These are phyloP conservation scores for Acleris emargana DNA, from an alignment of 2,888 invertebrate species.

Conservation along the genomic window DNA sequence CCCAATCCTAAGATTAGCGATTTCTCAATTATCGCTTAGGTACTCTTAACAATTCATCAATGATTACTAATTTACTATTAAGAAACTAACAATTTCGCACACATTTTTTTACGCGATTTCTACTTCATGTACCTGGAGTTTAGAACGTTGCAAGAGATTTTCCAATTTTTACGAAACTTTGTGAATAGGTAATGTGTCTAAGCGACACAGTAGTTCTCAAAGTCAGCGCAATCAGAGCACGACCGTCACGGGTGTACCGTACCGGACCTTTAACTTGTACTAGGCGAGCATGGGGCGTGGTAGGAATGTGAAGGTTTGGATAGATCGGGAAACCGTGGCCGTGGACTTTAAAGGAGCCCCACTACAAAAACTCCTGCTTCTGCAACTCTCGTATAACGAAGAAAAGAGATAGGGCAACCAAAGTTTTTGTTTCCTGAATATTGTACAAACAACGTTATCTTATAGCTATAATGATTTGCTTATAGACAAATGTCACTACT, in stretches of 20 bases:
- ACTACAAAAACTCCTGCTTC: no score
- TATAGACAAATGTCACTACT: no score
- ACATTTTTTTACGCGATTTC: background rate
- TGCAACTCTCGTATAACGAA: background rate
- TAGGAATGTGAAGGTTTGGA: constrained; percentile 2
- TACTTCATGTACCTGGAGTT: background rate
- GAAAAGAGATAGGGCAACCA: no score
- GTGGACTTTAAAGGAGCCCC: no score
- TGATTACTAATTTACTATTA: constrained; percentile 1
- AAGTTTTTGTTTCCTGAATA: no score
- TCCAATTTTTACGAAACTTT: constrained; percentile 24
- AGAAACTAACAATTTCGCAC: no score
- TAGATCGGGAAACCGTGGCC: background rate
- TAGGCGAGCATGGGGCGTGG: constrained; percentile 1
- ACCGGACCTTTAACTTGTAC: constrained; percentile 40
- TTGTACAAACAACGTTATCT: no score
- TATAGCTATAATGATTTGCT: no score
- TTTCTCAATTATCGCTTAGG: background rate
- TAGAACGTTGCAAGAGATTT: background rate
- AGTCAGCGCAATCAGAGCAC: constrained; percentile 61
- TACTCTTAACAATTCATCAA: background rate
- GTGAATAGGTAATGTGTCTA: constrained; percentile 30
- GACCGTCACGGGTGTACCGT: constrained; percentile 52
- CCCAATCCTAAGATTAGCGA: background rate
- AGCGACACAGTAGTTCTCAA: constrained; percentile 59